Evolutionary conservation across 2,888 invertebrate genomes (phyloP).

Genomic region (Saturnia japonica): DNA sequence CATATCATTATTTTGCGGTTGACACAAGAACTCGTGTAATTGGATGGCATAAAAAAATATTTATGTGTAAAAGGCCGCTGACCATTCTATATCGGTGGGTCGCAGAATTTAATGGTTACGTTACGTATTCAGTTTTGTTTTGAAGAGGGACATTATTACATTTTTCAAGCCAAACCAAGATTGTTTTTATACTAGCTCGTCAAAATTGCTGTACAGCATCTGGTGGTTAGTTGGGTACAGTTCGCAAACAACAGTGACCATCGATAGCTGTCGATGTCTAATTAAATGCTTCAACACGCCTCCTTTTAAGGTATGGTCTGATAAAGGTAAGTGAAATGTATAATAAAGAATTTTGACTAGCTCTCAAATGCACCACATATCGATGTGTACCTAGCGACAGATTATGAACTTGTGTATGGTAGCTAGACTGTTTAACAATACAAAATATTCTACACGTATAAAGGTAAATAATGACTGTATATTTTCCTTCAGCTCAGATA

Average conservation of each 20-base stretch:
- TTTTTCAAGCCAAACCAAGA: background rate
- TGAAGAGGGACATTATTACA: background rate
- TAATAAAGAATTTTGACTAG: background rate
- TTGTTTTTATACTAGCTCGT: no score
- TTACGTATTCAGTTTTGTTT: background rate
- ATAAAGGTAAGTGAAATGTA: no score
- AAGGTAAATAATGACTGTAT: background rate
- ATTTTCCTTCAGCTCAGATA: background rate
- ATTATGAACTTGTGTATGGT: background rate
- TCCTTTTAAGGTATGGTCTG: no score
- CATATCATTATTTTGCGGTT: conserved; percentile 18
- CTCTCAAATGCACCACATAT: background rate
- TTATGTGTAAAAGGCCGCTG: conserved; percentile 48
- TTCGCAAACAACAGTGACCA: no score
- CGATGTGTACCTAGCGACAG: background rate
- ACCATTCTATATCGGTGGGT: conserved; percentile 39
- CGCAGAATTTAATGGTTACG: conserved; percentile 13
- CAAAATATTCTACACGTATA: background rate
- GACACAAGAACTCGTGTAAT: conserved; percentile 27
- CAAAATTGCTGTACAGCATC: no score
- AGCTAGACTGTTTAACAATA: background rate
- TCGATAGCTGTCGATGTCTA: no score
- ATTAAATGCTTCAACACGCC: no score
- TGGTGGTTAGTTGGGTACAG: no score
- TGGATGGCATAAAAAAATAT: conserved; percentile 52